phyloP scores from a whole-genome alignment of 2,113 vertebrate species.

The Urocolius indicus region DNA sequence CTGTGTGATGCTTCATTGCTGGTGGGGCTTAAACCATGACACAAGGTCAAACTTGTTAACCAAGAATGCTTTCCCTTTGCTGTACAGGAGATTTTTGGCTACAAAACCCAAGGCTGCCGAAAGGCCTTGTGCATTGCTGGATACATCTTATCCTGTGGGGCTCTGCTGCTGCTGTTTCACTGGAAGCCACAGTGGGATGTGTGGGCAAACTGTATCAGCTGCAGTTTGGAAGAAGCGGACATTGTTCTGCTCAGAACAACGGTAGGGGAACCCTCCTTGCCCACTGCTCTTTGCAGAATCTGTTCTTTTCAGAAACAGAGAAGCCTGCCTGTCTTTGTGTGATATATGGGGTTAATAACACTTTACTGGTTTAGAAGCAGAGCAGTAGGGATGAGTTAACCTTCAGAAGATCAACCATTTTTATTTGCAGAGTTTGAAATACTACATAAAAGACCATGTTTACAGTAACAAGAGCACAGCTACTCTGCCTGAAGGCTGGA shows the following conservation, averaged over 20 bases:
- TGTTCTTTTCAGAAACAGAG: background rate
- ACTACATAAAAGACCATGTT: background rate
- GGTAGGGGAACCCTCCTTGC: constrained; percentile 66
- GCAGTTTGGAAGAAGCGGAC: constrained; percentile 78
- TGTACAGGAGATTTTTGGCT: constrained; percentile 81
- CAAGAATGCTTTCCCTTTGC: background rate
- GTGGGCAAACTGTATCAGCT: constrained; percentile 73
- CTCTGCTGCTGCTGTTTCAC: constrained; percentile 78
- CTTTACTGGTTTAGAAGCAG: background rate
- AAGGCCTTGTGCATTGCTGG: constrained; percentile 74
- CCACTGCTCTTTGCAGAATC: constrained; percentile 54
- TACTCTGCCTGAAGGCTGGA: background rate
- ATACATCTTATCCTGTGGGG: constrained; percentile 76
- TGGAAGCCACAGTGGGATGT: constrained; percentile 82
- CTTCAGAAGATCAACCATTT: background rate
- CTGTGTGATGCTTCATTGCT: too few species aligned
- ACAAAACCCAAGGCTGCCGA: constrained; percentile 66
- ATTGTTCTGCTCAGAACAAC: constrained; percentile 77
- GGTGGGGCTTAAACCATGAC: too few species aligned
- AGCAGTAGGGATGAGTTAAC: background rate
- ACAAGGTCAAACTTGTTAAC: background rate
- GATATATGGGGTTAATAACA: background rate
- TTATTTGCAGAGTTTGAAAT: background rate
- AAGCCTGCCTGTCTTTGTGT: background rate
- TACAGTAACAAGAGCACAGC: background rate